Percentiles rank a stretch among this genome's conserved stretches.
These are phyloP conservation scores for Agriopis leucophaearia DNA, from an alignment of 2,888 invertebrate genomes.

Conservation along the genomic window DNA sequence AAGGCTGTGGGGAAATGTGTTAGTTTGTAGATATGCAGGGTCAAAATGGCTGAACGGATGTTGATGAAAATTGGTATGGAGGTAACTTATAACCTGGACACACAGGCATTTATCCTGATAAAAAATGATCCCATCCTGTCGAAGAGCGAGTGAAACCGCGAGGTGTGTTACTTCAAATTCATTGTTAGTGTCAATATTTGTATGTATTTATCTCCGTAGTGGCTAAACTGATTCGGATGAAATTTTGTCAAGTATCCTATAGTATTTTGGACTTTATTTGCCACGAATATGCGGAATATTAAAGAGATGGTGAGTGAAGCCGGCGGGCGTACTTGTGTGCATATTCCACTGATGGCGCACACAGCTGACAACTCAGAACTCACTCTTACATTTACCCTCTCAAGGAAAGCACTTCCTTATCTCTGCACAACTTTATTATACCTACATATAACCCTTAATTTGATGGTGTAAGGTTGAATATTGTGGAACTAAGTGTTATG, in stretches of 20 bases:
- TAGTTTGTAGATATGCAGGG: not conserved
- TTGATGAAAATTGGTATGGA: not conserved
- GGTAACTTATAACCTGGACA: not conserved
- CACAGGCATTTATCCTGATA: too few relatives aligned
- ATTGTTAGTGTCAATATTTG: not conserved
- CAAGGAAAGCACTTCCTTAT: slow-evolving; percentile 71
- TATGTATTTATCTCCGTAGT: too few relatives aligned
- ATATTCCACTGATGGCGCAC: slow-evolving; percentile 50
- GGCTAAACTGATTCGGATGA: too few relatives aligned
- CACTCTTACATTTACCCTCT: slow-evolving; percentile 58
- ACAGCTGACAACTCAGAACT: slow-evolving; percentile 63
- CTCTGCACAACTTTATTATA: slow-evolving; percentile 48
- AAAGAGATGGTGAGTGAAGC: not conserved
- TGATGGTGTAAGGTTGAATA: slow-evolving; percentile 41
- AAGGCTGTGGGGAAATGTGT: not conserved
- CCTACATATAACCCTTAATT: slow-evolving; percentile 35
- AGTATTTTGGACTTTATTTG: too few relatives aligned
- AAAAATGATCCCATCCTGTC: too few relatives aligned
- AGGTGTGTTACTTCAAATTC: too few relatives aligned
- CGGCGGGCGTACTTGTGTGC: not conserved
- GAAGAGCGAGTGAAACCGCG: too few relatives aligned
- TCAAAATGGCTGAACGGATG: not conserved
- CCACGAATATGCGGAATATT: too few relatives aligned
- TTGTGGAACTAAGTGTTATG: slow-evolving; percentile 31
- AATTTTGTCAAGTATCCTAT: too few relatives aligned